A percentile compares a stretch with the other conserved stretches of the same genome.
Conservation (phyloP, 2,797 vertebrate species). For the Pseudochirops corinnae region DNA sequence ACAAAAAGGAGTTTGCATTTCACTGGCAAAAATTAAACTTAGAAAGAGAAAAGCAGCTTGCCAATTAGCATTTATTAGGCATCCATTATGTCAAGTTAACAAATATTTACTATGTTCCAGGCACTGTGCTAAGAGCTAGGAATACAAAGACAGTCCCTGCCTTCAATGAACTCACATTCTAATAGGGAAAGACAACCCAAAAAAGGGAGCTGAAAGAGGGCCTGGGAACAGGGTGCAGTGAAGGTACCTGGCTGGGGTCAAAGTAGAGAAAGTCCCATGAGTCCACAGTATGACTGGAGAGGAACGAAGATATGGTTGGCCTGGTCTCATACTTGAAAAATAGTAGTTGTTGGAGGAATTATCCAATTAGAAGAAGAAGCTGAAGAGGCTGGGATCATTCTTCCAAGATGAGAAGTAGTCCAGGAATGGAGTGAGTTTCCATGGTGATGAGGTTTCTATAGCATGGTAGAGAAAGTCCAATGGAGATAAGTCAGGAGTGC, state of each 20-base stretch:
- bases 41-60: not conserved
- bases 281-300: not conserved
- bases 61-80: not conserved
- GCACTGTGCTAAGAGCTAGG: not conserved
- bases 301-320: not conserved
- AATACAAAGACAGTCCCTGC: not conserved
- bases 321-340: not conserved
- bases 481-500: not conserved
- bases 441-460: not conserved
- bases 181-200: not conserved
- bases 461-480: not conserved
- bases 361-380: not conserved
- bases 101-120: not conserved
- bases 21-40: not conserved
- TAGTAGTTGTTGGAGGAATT: not conserved
- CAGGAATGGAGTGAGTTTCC: not conserved
- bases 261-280: not conserved
- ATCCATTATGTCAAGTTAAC: not conserved
- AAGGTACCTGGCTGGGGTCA: not conserved
- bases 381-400: not conserved
- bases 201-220: not conserved
- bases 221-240: not conserved
- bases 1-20: not conserved
- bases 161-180: not conserved
- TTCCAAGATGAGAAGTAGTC: not conserved